A percentile compares a stretch with the other conserved stretches of the same genome.
These are phyloP conservation scores for Agraylea sexmaculata DNA, from an alignment of 1,140 invertebrate genomes.

Conservation along the genomic window DNA sequence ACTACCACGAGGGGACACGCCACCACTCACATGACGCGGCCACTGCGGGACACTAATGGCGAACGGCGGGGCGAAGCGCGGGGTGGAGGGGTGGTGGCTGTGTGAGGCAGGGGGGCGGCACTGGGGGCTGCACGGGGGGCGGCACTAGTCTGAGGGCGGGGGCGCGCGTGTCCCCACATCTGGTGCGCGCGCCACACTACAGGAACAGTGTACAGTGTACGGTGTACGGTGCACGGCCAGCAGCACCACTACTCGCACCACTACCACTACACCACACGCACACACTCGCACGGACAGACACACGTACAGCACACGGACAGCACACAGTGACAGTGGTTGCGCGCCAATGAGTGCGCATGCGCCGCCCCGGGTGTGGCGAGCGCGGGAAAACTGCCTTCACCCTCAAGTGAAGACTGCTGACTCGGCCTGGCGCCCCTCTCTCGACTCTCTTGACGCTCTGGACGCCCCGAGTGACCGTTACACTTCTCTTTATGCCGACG, in stretches of 20 bases:
- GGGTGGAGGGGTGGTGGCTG: conserved; percentile 1
- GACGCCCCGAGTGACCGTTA: conserved; percentile 11
- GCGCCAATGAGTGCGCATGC: conserved; percentile 1
- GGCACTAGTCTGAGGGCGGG: conserved; percentile 37
- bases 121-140: conserved; percentile 40
- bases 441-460: conserved; percentile 5
- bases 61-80: conserved; percentile 10
- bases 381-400: not conserved
- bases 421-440: not conserved
- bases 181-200: conserved; percentile 21
- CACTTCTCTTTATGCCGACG: conserved; percentile 11
- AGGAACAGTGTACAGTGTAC: not conserved
- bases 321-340: not conserved
- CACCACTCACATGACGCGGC: not conserved
- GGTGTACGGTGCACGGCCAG: conserved; percentile 36
- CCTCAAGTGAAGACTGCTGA: too few relatives aligned
- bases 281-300: conserved; percentile 33
- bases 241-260: conserved; percentile 42
- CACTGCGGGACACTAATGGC: conserved; percentile 1
- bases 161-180: conserved; percentile 40
- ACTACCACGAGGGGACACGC: too few relatives aligned
- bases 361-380: not conserved
- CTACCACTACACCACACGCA: conserved; percentile 36
- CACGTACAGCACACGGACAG: conserved; percentile 6
- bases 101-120: conserved; percentile 37